These are phyloP conservation scores for Pseudocheirus occidentalis DNA, from an alignment of 2,797 vertebrate genomes.

Conservation along the genomic window DNA sequence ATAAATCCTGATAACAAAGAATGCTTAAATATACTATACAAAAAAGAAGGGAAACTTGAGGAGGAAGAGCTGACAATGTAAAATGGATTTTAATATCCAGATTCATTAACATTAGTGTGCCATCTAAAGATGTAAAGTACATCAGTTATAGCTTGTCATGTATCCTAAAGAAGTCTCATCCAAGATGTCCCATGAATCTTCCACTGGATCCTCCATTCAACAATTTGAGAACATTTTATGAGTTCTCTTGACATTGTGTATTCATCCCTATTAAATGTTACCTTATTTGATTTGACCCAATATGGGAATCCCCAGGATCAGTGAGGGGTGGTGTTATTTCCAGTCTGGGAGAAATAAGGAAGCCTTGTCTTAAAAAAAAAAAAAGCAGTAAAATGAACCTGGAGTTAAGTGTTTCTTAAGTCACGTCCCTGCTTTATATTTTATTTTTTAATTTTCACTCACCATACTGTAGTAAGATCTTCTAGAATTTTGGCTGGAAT, in stretches of 20 bases:
- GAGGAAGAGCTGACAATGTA: background rate
- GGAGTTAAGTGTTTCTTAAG: background rate
- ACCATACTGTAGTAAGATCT: no score
- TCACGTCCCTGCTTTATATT: no score
- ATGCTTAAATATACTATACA: background rate
- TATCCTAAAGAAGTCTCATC: background rate
- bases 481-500: no score
- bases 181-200: background rate
- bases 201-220: background rate
- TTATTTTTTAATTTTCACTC: no score
- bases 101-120: background rate
- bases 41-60: background rate
- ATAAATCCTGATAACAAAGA: background rate
- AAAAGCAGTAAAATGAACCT: background rate
- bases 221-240: background rate
- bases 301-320: background rate
- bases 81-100: background rate
- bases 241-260: background rate
- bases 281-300: background rate
- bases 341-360: background rate
- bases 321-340: background rate
- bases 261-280: background rate
- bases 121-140: background rate
- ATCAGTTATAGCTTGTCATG: background rate
- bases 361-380: background rate